Evolutionary conservation across 2,888 invertebrate genomes (phyloP).

Genomic region (Boloria selene): DNA sequence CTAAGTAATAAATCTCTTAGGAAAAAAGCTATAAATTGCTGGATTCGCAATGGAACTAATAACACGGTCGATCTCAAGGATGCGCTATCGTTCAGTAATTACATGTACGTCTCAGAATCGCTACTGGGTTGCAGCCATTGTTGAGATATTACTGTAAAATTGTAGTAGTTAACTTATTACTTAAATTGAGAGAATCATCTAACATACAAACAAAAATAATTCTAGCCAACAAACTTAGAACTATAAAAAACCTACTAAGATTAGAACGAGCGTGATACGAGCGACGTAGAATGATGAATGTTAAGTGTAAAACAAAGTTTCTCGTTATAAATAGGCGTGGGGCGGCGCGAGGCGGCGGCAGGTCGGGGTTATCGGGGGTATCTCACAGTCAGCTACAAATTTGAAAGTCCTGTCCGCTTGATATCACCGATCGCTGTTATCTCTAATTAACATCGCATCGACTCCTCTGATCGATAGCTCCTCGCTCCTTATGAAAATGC

Average conservation of each 20-base stretch:
- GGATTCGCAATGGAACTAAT: constrained; percentile 23
- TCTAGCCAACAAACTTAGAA: too few relatives aligned
- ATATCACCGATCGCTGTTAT: constrained; percentile 33
- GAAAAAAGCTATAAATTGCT: constrained; percentile 29
- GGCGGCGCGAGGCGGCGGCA: constrained; percentile 21
- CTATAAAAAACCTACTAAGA: too few relatives aligned
- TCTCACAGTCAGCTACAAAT: constrained; percentile 61
- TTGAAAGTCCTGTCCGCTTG: constrained; percentile 55
- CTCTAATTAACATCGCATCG: constrained; percentile 38
- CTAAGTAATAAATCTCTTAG: constrained; percentile 27
- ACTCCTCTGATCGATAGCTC: constrained; percentile 34
- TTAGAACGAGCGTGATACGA: too few relatives aligned
- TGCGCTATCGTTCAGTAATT: constrained; percentile 3
- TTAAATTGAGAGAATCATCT: too few relatives aligned
- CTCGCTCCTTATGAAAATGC: constrained; percentile 14
- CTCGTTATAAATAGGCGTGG: constrained; percentile 44
- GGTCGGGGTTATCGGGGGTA: constrained; percentile 53
- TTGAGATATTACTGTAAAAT: too few relatives aligned
- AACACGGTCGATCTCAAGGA: constrained; percentile 5
- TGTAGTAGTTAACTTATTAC: too few relatives aligned
- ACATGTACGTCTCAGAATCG: not conserved
- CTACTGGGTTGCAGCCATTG: not conserved
- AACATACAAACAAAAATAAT: too few relatives aligned
- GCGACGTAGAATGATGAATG: constrained; percentile 1
- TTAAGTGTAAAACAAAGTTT: constrained; percentile 35